Evolutionary conservation across 92 coral and sea anemone species (phyloP), one percentile per base, ranked within the genome.

Genomic region (Siderastrea siderea): DNA sequence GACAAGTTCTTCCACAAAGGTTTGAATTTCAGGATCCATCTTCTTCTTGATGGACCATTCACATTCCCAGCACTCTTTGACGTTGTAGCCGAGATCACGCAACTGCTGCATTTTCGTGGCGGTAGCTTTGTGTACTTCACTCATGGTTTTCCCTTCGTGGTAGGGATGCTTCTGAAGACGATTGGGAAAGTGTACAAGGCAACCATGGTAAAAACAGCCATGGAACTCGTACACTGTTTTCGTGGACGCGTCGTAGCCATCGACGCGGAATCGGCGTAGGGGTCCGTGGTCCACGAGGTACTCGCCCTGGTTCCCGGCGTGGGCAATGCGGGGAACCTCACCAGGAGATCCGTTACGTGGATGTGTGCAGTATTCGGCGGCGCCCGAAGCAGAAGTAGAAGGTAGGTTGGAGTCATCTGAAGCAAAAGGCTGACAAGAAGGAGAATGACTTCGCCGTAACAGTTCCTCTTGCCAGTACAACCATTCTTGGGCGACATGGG

Each of bases 171-270:
- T 68, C 4, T 43, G 45, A 7, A 2, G 2, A 6, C 11, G 49
- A 6, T 7, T 4, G 51, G 51, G 61, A 13, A 68, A 87, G 26
- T 75, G 75, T 7, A 12, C 10, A 0, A 73, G 60, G 65, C 91
- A 87, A 13, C 87, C 83, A 19, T 81, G 82, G 68, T 47, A 67
- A 6, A 50, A 57, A 50, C 93, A 89, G 5, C 89, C 81, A 63
- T 84, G 79, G 52, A 84, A 70, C 81, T 84, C 83, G 26, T 84
- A 67, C 43, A 52, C 64, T 4, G 88, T 83, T 7, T 52, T 6
- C 3, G 84, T 66, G 0, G 13, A 62, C 0, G 26, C 57, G 19
- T 76, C 60, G 80, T 64, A 83, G 57, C 91, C 91, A 45, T 81
- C 91, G 48, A 87, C 62, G 3, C 16, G 47, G 16, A 16, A 11